Percentiles rank a stretch among this genome's conserved stretches.
Conservation (phyloP, 2,113 vertebrate genomes). For the Lathamus discolor region DNA sequence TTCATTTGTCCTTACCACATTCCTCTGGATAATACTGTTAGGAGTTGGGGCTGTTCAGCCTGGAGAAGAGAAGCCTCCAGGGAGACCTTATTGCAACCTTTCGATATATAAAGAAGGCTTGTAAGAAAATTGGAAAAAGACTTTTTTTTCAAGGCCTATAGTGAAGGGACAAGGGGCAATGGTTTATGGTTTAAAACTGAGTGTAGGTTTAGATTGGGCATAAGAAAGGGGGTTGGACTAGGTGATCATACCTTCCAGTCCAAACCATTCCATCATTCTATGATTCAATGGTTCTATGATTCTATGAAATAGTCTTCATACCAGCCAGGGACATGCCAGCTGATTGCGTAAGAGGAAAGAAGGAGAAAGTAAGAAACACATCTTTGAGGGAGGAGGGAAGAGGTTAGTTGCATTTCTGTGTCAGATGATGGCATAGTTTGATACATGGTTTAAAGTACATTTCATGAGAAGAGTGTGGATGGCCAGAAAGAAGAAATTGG, state of each 20-base stretch:
- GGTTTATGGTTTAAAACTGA: neutral
- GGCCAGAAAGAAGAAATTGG: neutral
- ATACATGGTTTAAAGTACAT: neutral
- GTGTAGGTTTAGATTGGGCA: neutral
- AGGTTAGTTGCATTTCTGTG: neutral
- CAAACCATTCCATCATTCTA: neutral
- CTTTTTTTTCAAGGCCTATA: neutral
- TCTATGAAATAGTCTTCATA: neutral
- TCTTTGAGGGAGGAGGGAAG: neutral
- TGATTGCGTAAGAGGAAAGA: neutral
- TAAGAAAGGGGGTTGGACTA: neutral
- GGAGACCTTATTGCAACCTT: neutral
- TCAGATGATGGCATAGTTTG: neutral
- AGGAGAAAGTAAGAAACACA: neutral
- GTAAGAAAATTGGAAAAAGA: neutral
- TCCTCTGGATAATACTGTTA: neutral
- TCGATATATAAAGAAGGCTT: neutral
- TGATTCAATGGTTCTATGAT: neutral
- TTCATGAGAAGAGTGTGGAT: neutral
- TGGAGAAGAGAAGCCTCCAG: neutral
- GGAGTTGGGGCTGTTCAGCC: neutral
- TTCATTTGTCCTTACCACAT: neutral
- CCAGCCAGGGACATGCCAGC: neutral
- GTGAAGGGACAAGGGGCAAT: neutral
- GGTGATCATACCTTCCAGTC: neutral